These are phyloP conservation scores for Hippasteria phrygiana DNA, from an alignment of 53 echinoderm and acorn worm genomes.

Conservation along the genomic window DNA sequence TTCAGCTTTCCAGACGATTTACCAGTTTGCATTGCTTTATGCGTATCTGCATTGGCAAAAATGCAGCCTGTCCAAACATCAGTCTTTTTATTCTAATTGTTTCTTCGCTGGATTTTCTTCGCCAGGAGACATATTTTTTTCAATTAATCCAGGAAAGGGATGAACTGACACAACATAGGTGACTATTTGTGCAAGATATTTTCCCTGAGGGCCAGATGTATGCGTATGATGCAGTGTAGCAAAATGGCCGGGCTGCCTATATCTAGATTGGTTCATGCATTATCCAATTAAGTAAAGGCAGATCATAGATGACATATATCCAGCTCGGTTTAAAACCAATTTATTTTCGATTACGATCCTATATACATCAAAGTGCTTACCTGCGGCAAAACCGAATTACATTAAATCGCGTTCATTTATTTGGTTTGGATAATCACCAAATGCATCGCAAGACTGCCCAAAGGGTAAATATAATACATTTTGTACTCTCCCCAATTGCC, in stretches of 20 bases:
- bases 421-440: conserved; percentile 42
- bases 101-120: conserved; percentile 30
- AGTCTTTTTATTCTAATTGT: conserved; percentile 36
- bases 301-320: conserved; percentile 47
- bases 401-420: conserved; percentile 55
- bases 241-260: conserved; percentile 13
- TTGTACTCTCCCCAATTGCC: too few relatives aligned
- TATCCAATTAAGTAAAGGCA: conserved; percentile 46
- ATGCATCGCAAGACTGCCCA: too few relatives aligned
- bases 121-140: conserved; percentile 31
- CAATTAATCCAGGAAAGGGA: conserved; percentile 48
- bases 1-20: conserved; percentile 27
- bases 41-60: not conserved
- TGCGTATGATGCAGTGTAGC: conserved; percentile 10
- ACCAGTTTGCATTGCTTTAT: not conserved
- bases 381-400: conserved; percentile 33
- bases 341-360: conserved; percentile 59
- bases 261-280: conserved; percentile 42
- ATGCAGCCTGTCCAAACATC: conserved; percentile 52
- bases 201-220: conserved; percentile 22
- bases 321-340: conserved; percentile 61
- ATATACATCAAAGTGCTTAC: conserved; percentile 29
- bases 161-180: conserved; percentile 42
- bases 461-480: too few relatives aligned
- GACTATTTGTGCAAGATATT: conserved; percentile 44